Conservation (phyloP, 2,113 vertebrate genomes). For the Leucoraja erinaceus region DNA sequence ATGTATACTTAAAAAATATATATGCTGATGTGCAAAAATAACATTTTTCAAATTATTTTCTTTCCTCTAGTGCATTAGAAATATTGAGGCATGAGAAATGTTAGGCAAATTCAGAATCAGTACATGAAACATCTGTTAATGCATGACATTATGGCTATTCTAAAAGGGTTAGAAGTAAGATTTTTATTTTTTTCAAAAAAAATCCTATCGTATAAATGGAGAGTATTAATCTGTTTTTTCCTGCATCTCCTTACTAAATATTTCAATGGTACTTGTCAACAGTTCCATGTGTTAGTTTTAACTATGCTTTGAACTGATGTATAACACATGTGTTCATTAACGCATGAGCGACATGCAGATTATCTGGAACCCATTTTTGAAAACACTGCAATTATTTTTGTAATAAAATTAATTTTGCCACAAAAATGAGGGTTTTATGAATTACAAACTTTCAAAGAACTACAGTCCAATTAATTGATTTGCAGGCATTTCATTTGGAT, state of each 20-base stretch:
- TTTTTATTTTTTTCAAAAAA: neutral
- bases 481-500: neutral
- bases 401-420: constrained; percentile 28
- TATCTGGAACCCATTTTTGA: neutral
- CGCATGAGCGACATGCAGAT: neutral
- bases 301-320: neutral
- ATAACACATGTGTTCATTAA: neutral
- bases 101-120: neutral
- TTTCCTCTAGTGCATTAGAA: neutral
- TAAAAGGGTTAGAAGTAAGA: neutral
- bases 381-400: constrained; percentile 1
- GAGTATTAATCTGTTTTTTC: neutral
- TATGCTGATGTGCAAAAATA: neutral
- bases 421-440: neutral
- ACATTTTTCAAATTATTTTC: constrained; percentile 17
- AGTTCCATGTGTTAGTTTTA: neutral
- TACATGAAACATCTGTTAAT: neutral
- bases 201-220: neutral
- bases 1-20: neutral
- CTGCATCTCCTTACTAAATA: neutral
- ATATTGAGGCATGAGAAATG: neutral
- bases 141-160: neutral
- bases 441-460: neutral
- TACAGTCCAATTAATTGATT: neutral
- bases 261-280: neutral